Conservation (phyloP, 2,797 vertebrate genomes). For the Mormyrops boulengeri region DNA sequence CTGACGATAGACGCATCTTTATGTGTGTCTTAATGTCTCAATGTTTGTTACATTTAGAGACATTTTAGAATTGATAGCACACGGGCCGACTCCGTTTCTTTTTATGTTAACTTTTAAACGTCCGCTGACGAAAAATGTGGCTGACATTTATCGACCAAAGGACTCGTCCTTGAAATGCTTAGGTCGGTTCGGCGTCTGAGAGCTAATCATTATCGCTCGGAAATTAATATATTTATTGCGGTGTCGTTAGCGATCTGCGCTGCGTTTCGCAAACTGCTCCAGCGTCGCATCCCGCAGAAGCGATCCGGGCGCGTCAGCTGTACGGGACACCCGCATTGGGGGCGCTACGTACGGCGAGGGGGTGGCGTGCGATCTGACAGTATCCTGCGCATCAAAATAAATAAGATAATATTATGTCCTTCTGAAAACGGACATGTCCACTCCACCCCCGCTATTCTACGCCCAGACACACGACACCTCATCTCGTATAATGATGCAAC, state of each 20-base stretch:
- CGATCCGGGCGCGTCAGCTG: background rate
- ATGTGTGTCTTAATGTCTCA: background rate
- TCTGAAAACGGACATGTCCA: background rate
- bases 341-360: background rate
- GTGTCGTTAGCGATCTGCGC: background rate
- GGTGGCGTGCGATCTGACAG: background rate
- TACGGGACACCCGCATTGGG: background rate
- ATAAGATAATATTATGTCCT: background rate
- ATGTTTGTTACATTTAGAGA: background rate
- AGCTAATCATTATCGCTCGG: slow-evolving; percentile 27
- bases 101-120: slow-evolving; percentile 26
- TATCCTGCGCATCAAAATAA: background rate
- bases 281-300: background rate
- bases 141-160: slow-evolving; percentile 20
- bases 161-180: slow-evolving; percentile 42
- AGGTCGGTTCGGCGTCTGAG: slow-evolving; percentile 36
- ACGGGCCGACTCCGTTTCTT: slow-evolving; percentile 3
- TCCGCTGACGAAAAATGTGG: slow-evolving; percentile 17
- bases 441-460: background rate
- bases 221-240: background rate
- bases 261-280: background rate
- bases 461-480: background rate
- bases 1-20: background rate
- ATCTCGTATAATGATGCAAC: background rate
- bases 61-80: background rate